phyloP scores from a whole-genome alignment of 2,113 vertebrate genomes.

The Paramormyrops kingsleyae region DNA sequence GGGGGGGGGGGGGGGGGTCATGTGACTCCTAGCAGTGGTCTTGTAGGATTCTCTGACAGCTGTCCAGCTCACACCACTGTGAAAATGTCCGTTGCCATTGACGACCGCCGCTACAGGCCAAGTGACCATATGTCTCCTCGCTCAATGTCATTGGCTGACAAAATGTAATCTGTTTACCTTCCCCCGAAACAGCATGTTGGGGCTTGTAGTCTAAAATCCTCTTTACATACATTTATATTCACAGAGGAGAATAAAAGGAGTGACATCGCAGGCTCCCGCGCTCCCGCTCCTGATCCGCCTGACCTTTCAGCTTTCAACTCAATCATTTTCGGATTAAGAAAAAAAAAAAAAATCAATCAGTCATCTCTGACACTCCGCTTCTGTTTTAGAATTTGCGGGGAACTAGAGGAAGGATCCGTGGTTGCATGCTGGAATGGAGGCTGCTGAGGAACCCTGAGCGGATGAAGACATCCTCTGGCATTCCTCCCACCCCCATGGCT shows the following conservation, averaged over 20 bases:
- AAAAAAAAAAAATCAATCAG: background rate
- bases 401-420: background rate
- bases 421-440: background rate
- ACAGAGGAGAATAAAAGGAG: conserved; percentile 10
- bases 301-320: background rate
- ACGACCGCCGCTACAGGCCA: conserved; percentile 52
- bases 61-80: conserved; percentile 57
- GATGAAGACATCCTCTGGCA: conserved; percentile 54
- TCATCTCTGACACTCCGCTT: background rate
- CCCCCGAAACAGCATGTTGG: conserved; percentile 44
- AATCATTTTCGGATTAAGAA: background rate
- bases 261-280: background rate
- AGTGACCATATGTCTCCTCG: conserved; percentile 38
- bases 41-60: conserved; percentile 51
- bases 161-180: conserved; percentile 33
- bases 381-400: background rate
- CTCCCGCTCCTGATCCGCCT: background rate
- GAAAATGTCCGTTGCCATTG: conserved; percentile 63
- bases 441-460: conserved; percentile 22
- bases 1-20: conserved; percentile 31
- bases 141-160: conserved; percentile 49
- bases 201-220: conserved; percentile 47
- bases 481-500: conserved; percentile 36
- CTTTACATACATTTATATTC: background rate
- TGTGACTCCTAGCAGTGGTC: conserved; percentile 37